Percentiles rank a stretch among this genome's conserved stretches.
Conservation (phyloP, 2,797 vertebrate species). For the Parotocinclus haroldoi region DNA sequence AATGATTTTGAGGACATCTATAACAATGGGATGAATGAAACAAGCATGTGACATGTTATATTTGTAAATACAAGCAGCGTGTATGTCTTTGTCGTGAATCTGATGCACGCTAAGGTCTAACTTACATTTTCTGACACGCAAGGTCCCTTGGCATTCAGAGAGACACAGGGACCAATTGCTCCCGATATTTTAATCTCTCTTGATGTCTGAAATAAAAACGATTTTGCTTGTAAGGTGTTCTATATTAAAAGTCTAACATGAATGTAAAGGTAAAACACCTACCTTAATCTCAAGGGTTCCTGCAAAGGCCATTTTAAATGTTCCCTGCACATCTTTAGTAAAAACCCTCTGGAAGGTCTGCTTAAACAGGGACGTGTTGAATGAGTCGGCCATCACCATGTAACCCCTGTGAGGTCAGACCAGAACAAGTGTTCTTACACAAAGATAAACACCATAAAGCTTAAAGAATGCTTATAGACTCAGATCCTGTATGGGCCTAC, state of each 20-base stretch:
- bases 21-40: no score
- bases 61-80: not conserved
- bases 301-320: constrained; percentile 95
- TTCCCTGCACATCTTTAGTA: constrained; percentile 87
- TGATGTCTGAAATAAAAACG: constrained; percentile 76
- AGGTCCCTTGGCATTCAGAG: constrained; percentile 90
- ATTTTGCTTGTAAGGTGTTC: not conserved
- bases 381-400: constrained; percentile 98
- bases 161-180: constrained; percentile 92
- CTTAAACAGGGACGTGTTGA: constrained; percentile 96
- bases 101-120: constrained; percentile 21
- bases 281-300: constrained; percentile 97
- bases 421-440: not conserved
- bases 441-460: constrained; percentile 32
- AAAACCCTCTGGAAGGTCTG: constrained; percentile 97
- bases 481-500: not conserved
- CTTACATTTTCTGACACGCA: constrained; percentile 95
- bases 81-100: not conserved
- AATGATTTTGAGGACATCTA: not conserved
- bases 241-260: not conserved
- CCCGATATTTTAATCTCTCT: constrained; percentile 96
- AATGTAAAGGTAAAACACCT: constrained; percentile 35
- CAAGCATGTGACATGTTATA: not conserved
- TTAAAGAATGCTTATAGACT: not conserved
- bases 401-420: constrained; percentile 70